Base-by-base conservation (phyloP, 2,888 invertebrate genomes). In the Carterocephalus palaemon region DNA sequence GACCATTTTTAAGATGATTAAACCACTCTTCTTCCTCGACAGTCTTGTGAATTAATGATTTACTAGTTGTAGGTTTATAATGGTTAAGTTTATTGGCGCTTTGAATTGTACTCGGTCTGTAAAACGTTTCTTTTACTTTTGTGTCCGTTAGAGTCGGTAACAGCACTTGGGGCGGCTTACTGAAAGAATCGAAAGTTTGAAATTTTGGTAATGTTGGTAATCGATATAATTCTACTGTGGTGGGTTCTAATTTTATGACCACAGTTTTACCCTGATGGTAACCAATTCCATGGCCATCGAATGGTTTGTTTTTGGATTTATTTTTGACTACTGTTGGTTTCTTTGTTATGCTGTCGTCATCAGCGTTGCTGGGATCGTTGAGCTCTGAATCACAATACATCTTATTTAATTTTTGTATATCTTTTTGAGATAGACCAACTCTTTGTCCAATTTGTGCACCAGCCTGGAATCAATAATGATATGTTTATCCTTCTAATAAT, bases 361-460 rank as follows among this genome's bases (percentile, higher is more conserved):
- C 69, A 38, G 50, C 51, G 13, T 70, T 58, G 20, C 53, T 54
- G 23, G 56, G 60, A 50, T 78, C 75, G 40, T 72, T 70, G 4
- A 70, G 71, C 49, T 78, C 75, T 3, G 73, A 68, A 34, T 84
- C 81, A 48, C 86, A 86, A 57, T 91, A 91, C 90, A 90, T 90
- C 60, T 76, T 80, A 51, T 88, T 88, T 6, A 91, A 64, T 64
- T 90, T 91, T 50, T 75, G 62, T 3, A 80, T 67, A 49, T 91
- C 91, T 53, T 89, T 90, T 19, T 86, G 81, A 12, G 90, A 90
- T 28, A 91, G 70, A 23, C 88, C 88, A 29, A 71, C 50, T 55
- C 90, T 79, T 66, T 90, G 90, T 1, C 91, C 91, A 34, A 91
- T 89, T 47, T 67, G 62, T 4, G 77, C 88, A 22, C 83, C 85